These are phyloP conservation scores for Ctenochaetus hawaiiensis DNA, from an alignment of 2,797 vertebrate genomes.

Conservation along the genomic window DNA sequence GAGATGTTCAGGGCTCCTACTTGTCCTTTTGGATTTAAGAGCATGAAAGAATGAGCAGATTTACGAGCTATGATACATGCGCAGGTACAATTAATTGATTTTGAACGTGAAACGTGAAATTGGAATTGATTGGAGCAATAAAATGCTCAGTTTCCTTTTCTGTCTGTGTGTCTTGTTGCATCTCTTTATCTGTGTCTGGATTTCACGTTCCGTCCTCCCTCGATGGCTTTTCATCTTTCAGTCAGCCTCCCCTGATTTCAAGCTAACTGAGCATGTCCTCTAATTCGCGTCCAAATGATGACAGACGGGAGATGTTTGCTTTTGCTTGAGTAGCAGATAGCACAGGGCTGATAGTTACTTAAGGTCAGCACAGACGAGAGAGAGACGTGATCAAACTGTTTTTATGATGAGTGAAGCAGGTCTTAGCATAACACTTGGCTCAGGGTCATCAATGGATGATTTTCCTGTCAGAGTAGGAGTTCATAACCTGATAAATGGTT, in stretches of 20 bases:
- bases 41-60: slow-evolving; percentile 12
- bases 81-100: not conserved
- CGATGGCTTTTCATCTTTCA: slow-evolving; percentile 24
- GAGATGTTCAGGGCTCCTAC: slow-evolving; percentile 45
- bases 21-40: slow-evolving; percentile 30
- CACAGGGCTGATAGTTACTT: slow-evolving; percentile 22
- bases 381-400: slow-evolving; percentile 22
- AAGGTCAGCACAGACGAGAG: slow-evolving; percentile 31
- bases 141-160: slow-evolving; percentile 1
- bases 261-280: slow-evolving; percentile 40
- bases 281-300: slow-evolving; percentile 67
- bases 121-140: not conserved
- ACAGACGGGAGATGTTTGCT: slow-evolving; percentile 60
- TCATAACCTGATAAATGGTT: slow-evolving; percentile 30
- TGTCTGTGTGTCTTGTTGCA: not conserved
- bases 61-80: not conserved
- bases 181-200: slow-evolving; percentile 9
- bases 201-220: slow-evolving; percentile 33
- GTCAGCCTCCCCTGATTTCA: slow-evolving; percentile 31
- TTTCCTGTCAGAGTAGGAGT: slow-evolving; percentile 25
- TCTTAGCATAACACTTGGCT: slow-evolving; percentile 36
- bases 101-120: not conserved
- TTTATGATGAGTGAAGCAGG: slow-evolving; percentile 51
- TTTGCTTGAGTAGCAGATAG: slow-evolving; percentile 48
- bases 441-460: slow-evolving; percentile 10